phyloP scores from a whole-genome alignment of 2,797 vertebrate species.

The Anolis apletophallus region DNA sequence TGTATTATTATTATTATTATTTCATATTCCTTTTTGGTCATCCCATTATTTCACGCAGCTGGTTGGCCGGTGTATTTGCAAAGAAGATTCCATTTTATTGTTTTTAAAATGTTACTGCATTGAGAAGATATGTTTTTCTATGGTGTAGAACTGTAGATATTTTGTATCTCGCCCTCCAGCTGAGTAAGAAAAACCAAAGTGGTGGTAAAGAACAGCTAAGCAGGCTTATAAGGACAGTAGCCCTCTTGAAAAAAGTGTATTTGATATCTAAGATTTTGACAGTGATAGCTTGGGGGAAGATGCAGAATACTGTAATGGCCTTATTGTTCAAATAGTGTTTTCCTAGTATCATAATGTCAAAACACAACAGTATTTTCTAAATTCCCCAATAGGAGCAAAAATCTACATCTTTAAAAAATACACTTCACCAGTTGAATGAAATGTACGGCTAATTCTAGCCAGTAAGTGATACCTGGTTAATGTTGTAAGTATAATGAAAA shows the following conservation, averaged over 20 bases:
- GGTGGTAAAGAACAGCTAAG: neutral
- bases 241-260: neutral
- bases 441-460: neutral
- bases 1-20: too few relatives aligned
- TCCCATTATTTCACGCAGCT: neutral
- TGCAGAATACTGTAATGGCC: neutral
- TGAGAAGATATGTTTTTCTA: neutral
- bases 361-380: neutral
- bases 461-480: neutral
- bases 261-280: neutral
- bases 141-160: neutral
- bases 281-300: neutral
- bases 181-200: neutral
- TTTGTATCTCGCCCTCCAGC: neutral
- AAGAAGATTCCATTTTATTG: neutral
- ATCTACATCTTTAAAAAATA: neutral
- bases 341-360: neutral
- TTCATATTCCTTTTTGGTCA: neutral
- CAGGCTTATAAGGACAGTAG: neutral
- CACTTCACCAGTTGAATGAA: neutral
- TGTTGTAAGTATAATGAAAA: too few relatives aligned
- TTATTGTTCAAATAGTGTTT: neutral
- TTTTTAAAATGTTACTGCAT: neutral
- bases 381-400: neutral
- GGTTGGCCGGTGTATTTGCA: neutral